Percentiles rank a stretch among this genome's conserved stretches.
These are phyloP conservation scores for Varroa destructor DNA, from an alignment of 1,140 invertebrate species.

Conservation along the genomic window DNA sequence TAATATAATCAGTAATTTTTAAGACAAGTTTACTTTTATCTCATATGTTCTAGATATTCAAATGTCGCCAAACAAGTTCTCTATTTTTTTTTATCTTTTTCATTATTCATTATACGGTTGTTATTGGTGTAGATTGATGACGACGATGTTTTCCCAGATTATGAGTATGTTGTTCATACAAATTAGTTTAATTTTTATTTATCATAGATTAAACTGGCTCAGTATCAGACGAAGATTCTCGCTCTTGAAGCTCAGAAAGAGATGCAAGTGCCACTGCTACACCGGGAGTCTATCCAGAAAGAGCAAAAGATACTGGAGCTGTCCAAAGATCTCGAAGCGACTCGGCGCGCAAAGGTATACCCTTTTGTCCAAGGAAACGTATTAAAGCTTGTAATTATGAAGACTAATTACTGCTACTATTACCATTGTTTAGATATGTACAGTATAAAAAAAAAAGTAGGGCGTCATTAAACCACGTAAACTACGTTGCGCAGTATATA, in stretches of 20 bases:
- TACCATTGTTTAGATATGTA: too few species aligned
- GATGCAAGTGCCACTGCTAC: constrained; percentile 7
- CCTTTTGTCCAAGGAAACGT: not conserved
- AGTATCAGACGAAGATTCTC: constrained; percentile 6
- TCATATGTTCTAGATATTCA: too few species aligned
- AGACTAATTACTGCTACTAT: too few species aligned
- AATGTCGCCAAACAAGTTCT: too few species aligned
- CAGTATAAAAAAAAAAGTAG: too few species aligned
- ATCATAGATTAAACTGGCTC: not conserved
- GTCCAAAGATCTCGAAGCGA: not conserved
- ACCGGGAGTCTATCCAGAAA: constrained; percentile 6
- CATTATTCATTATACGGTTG: too few species aligned
- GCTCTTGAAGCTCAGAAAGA: constrained; percentile 14
- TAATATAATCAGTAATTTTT: not conserved
- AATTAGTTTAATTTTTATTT: not conserved
- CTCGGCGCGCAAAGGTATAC: not conserved
- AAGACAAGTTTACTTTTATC: too few species aligned
- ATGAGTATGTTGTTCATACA: not conserved
- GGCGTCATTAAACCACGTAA: too few species aligned
- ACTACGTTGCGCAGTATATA: too few species aligned
- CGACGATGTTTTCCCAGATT: too few species aligned
- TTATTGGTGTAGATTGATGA: too few species aligned
- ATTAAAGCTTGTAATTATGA: not conserved
- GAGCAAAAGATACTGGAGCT: constrained; percentile 5
- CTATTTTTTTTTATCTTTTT: too few species aligned